Evolutionary conservation across 2,797 vertebrate genomes (phyloP).

Genomic region (Adrianichthys oophorus): DNA sequence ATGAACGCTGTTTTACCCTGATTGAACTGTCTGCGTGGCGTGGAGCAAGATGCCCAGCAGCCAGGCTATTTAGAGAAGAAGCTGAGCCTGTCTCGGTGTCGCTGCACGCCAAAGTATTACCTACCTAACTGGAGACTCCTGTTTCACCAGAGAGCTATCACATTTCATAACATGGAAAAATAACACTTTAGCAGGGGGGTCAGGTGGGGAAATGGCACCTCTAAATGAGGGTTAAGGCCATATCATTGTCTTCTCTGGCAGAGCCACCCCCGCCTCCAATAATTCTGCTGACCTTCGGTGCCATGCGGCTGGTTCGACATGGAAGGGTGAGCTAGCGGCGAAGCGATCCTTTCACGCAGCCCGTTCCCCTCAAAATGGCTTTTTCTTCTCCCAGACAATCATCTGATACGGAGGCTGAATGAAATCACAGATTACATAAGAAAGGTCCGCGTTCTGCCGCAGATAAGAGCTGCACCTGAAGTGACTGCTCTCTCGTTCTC

Average conservation of each 20-base stretch:
- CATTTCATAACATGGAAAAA: slow-evolving; percentile 82
- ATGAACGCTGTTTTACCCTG: slow-evolving; percentile 75
- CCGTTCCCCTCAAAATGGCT: slow-evolving; percentile 82
- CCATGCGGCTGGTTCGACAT: slow-evolving; percentile 81
- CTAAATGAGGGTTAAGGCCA: slow-evolving; percentile 85
- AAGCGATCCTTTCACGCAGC: slow-evolving; percentile 79
- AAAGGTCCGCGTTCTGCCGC: slow-evolving; percentile 75
- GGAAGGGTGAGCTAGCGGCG: slow-evolving; percentile 82
- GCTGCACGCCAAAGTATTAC: slow-evolving; percentile 71
- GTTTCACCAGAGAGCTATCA: slow-evolving; percentile 81
- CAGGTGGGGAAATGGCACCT: slow-evolving; percentile 86
- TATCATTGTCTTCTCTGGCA: slow-evolving; percentile 82
- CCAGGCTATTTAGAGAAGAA: slow-evolving; percentile 63
- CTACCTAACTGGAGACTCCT: slow-evolving; percentile 67
- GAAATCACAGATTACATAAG: slow-evolving; percentile 86
- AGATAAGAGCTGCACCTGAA: slow-evolving; percentile 81
- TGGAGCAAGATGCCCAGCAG: slow-evolving; percentile 55
- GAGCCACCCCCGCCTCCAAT: slow-evolving; percentile 86
- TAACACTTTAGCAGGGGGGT: slow-evolving; percentile 81
- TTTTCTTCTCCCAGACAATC: slow-evolving; percentile 89
- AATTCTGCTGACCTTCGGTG: slow-evolving; percentile 82
- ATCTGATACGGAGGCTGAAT: slow-evolving; percentile 78
- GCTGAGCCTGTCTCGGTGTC: slow-evolving; percentile 68
- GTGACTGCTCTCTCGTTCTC: slow-evolving; percentile 64
- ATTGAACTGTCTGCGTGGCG: slow-evolving; percentile 74